Evolutionary conservation across 2,797 vertebrate species (phyloP), one percentile per base, ranked within the genome.

Genomic region (Hipposideros larvatus): DNA sequence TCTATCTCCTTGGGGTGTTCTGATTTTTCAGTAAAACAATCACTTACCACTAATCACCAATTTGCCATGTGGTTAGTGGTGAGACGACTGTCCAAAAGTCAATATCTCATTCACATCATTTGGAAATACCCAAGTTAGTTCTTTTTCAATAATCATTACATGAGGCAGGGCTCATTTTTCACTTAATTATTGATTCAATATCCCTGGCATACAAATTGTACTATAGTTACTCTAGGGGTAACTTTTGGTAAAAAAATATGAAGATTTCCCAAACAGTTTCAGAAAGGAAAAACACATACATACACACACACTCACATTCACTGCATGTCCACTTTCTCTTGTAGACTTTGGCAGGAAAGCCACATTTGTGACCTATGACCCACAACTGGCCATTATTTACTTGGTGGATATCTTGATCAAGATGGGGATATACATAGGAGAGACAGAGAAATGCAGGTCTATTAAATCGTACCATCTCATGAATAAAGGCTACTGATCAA

Each of bases 141-240:
- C 22, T 88, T 28, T 87, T 92, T 91, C 43, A 95, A 46, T 80
- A 89, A 77, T 91, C 15, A 87, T 74, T 86, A 55, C 18, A 71
- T 66, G 74, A 21, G 13, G 3, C 24, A 96, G 26, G 31, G 34
- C 13, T 95, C 21, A 84, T 74, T 95, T 95, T 92, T 74, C 57
- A 63, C 11, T 89, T 75, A 87, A 92, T 31, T 96, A 87, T 65
- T 85, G 24, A 94, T 91, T 94, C 31, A 75, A n/a, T 86, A 91
- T 31, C n/a, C 13, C 70, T 80, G 46, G 34, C 11, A 95, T 34
- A 61, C 18, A 91, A 93, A 71, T 92, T 89, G 21, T 46, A 10
- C 11, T 34, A 87, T 15, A 75, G 34, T 68, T 93, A 89, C 61
- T 61, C 26, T 57, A 34, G 82, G 37, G 75, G 43, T 34, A 73